phyloP scores from a whole-genome alignment of 2,113 vertebrate species.

The Marmota monax region DNA sequence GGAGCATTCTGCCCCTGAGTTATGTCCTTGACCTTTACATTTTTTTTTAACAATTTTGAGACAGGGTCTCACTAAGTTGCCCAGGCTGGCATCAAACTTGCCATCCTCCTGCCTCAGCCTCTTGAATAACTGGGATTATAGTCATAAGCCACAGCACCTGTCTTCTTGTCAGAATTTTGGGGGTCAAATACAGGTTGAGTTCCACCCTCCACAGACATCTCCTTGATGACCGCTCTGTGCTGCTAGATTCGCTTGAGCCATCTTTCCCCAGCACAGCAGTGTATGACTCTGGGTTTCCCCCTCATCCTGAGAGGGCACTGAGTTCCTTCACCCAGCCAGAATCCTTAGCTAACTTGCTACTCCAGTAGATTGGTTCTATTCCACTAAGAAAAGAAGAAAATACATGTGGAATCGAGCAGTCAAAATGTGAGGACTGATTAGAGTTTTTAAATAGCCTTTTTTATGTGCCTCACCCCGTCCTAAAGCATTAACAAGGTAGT shows the following conservation, averaged over 20 bases:
- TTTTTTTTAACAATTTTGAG: background rate
- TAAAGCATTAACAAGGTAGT: background rate
- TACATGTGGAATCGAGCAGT: background rate
- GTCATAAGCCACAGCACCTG: no score
- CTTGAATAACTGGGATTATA: no score
- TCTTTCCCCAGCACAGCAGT: background rate
- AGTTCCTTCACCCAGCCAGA: background rate
- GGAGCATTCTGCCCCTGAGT: background rate
- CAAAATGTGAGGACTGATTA: background rate
- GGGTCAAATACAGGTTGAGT: background rate
- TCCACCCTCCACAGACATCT: background rate
- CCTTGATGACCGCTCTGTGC: background rate
- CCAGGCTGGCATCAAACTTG: background rate
- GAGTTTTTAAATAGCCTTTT: background rate
- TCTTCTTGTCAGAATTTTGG: background rate
- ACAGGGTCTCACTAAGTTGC: background rate
- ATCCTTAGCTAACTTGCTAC: background rate
- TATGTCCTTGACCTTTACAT: no score
- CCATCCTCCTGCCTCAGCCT: background rate
- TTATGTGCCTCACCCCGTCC: background rate
- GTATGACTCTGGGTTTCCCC: background rate
- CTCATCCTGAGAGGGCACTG: background rate
- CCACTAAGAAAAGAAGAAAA: background rate
- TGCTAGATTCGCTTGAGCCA: background rate
- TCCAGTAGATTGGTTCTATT: background rate